Evolutionary conservation across 2,888 invertebrate species (phyloP), one percentile per base, ranked within the genome.

Genomic region (Drosophila prostipennis): DNA sequence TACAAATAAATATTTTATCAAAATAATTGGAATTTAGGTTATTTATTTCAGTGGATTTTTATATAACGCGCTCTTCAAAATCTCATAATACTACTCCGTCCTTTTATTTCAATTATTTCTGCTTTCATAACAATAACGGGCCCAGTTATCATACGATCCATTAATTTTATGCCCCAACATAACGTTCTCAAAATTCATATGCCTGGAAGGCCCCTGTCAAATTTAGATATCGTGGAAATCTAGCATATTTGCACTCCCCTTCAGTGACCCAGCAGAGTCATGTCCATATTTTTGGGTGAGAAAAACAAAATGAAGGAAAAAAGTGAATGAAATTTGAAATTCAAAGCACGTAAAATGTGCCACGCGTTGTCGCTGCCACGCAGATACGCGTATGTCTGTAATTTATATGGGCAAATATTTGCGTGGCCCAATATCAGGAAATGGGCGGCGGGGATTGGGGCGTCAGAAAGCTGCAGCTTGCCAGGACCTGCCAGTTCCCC

Each of bases 361-460:
- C 55, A 63, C 77, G 74, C 79, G 72, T 77, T 59, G 72, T 59
- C 55, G 40, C 29, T 61, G 51, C 43, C 52, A 29, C 52, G 16
- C 60, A 52, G 53, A 63, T 32, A 34, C 51, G 81, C 69, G 76
- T 69, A 79, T 85, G 78, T 73, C 54, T 82, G 76, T 78, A 81
- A 82, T 82, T 85, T 82, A 85, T 79, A 81, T 81, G 73, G 71
- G 68, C 70, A 82, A 85, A 82, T 82, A 85, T 82, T 85, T 82
- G 78, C 65, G 45, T 64, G 70, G 68, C 64, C 46, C 52, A 58
- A 71, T 29, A 56, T 34, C 40, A 11, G 56, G 37, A 26, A 7
- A 6, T 8, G 8, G 36, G 23, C 34, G 26, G n/a, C 4, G 29
- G 14, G 14, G 23, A 34, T 40, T 10, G 40, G 37, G 32, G 16